Conservation (phyloP, 2,888 invertebrate species). For the Drosophila formosana region DNA sequence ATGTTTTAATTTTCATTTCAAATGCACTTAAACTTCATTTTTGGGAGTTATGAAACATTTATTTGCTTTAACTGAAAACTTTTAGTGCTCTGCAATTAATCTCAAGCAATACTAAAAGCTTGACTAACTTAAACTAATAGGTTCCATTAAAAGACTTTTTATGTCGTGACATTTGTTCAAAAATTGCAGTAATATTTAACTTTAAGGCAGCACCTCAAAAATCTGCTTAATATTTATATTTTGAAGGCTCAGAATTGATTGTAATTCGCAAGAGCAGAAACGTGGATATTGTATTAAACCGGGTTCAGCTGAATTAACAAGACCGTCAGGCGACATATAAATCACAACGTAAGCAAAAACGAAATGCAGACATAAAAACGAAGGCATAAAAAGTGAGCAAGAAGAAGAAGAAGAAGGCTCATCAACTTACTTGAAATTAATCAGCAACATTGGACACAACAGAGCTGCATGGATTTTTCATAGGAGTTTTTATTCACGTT, state of each 20-base stretch:
- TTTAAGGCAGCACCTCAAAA: neutral
- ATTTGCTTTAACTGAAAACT: neutral
- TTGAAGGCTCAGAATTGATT: neutral
- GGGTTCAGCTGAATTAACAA: neutral
- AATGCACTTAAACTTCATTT: neutral
- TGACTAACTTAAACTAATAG: neutral
- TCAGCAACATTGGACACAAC: constrained; percentile 60
- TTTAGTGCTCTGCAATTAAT: neutral
- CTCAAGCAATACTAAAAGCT: neutral
- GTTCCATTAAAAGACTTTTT: neutral
- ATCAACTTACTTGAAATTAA: constrained; percentile 76
- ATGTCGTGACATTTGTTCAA: neutral
- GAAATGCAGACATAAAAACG: constrained; percentile 11
- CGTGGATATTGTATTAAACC: neutral
- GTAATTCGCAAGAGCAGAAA: neutral
- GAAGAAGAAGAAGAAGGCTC: constrained; percentile 29
- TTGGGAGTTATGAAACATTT: neutral
- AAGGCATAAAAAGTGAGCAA: constrained; percentile 30
- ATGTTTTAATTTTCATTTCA: too few species aligned
- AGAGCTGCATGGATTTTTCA: constrained; percentile 53
- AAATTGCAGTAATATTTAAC: neutral
- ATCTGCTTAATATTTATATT: neutral
- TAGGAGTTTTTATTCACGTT: constrained; percentile 38
- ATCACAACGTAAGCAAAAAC: neutral
- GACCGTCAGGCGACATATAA: constrained; percentile 3